Evolutionary conservation across 2,797 vertebrate genomes (phyloP), one percentile per base, ranked within the genome.

Genomic region (Diplodus puntazzo): DNA sequence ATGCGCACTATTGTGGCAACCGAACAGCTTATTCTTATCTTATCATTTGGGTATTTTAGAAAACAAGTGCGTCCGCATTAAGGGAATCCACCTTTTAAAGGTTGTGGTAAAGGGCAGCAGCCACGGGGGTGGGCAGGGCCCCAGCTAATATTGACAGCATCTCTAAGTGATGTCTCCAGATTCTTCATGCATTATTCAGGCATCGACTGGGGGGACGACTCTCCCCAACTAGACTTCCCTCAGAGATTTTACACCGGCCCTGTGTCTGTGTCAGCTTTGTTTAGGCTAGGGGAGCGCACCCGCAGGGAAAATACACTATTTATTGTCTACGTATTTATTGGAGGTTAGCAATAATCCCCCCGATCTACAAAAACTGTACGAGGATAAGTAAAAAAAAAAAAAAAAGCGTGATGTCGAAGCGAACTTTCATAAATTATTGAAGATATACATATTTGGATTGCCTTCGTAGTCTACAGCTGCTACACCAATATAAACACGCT

Each of bases 121-220:
- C 75, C 85, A 83, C 73, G 76, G 73, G 87, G 88, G 87, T 85
- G 85, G 89, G 81, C 81, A 82, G 81, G 81, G 88, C 80, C 78
- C 77, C 73, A 81, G 86, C 81, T 87, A 87, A 90, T 93, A 93
- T 93, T 88, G 92, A 93, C 93, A 93, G 92, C 90, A 87, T 94
- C 88, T 88, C 87, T 93, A 93, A 94, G 87, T 88, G 92, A 94
- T 94, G 93, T 92, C 93, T 94, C 90, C 84, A 92, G 90, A 94
- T 90, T 86, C 83, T 85, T 86, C 61, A 94, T 94, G 70, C 89
- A 94, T 95, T 94, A 95, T 95, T 94, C 93, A 95, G 80, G 83
- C 87, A 62, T 87, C 34, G 80, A 88, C 83, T 84, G 79, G 79
- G 63, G 80, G 66, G 79, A 77, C 34, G 62, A 79, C 81, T 87